Percentiles rank a stretch among this genome's conserved stretches.
These are phyloP conservation scores for Jordanella pulchra DNA, from an alignment of 2,797 vertebrate genomes.

Conservation along the genomic window DNA sequence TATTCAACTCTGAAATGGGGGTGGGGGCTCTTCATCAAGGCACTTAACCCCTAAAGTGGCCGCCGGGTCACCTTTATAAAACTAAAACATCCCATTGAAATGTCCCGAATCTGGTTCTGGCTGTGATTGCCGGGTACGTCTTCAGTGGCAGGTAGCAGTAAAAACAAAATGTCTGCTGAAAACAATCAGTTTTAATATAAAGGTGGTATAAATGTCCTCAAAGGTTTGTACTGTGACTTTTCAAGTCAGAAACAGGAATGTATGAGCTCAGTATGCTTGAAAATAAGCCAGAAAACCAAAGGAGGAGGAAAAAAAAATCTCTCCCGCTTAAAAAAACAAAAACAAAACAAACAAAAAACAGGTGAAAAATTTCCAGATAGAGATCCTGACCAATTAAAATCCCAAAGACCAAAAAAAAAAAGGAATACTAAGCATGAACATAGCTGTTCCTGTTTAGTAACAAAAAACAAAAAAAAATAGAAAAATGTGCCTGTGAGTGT, in stretches of 20 bases:
- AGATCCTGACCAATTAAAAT: slow-evolving; percentile 52
- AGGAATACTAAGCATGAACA: slow-evolving; percentile 38
- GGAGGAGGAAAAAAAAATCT: slow-evolving; percentile 6
- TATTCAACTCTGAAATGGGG: slow-evolving; percentile 67
- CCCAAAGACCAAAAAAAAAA: slow-evolving; percentile 38
- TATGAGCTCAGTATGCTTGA: slow-evolving; percentile 55
- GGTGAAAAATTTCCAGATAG: slow-evolving; percentile 39
- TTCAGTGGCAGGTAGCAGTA: slow-evolving; percentile 40
- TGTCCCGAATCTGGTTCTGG: slow-evolving; percentile 58
- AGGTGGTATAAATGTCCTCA: slow-evolving; percentile 39
- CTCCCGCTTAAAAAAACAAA: slow-evolving; percentile 4
- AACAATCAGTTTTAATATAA: slow-evolving; percentile 44
- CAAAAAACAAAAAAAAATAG: neutral
- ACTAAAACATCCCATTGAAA: slow-evolving; percentile 52
- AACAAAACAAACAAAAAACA: slow-evolving; percentile 19
- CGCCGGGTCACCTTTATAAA: slow-evolving; percentile 58
- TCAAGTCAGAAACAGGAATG: slow-evolving; percentile 66
- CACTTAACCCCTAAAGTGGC: slow-evolving; percentile 73
- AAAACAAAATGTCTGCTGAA: slow-evolving; percentile 46
- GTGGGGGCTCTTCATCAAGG: slow-evolving; percentile 76
- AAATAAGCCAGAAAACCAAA: slow-evolving; percentile 34
- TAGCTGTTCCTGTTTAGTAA: slow-evolving; percentile 39
- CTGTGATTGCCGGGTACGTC: slow-evolving; percentile 47
- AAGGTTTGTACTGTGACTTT: slow-evolving; percentile 40
- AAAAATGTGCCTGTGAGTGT: slow-evolving; percentile 49